Evolutionary conservation across 2,797 vertebrate species (phyloP).

Genomic region (Monodelphis domestica): DNA sequence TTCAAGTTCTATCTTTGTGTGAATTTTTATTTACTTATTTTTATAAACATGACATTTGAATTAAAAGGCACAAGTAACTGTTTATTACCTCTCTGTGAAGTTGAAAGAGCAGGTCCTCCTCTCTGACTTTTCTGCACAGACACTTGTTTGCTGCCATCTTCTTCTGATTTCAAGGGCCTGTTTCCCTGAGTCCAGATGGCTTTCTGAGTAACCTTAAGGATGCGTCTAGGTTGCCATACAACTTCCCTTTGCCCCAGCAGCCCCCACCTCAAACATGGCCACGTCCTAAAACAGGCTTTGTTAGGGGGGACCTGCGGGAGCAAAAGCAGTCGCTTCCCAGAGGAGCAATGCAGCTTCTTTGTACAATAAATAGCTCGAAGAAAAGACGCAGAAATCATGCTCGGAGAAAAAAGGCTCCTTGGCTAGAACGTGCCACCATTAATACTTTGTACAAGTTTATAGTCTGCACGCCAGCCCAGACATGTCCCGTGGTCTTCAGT

Average conservation of each 20-base stretch:
- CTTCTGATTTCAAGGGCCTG: constrained; percentile 53
- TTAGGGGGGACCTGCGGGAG: neutral
- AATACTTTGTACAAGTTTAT: neutral
- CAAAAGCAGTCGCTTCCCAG: constrained; percentile 25
- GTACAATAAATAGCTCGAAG: constrained; percentile 59
- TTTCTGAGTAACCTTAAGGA: constrained; percentile 29
- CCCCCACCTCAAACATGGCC: constrained; percentile 30
- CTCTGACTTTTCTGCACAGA: constrained; percentile 82
- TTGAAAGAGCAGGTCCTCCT: constrained; percentile 80
- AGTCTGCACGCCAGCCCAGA: neutral
- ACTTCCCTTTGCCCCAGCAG: neutral
- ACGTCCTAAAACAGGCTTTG: constrained; percentile 19
- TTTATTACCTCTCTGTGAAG: constrained; percentile 90
- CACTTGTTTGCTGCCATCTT: constrained; percentile 74
- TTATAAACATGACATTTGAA: neutral
- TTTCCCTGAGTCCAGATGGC: constrained; percentile 67
- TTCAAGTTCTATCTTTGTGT: neutral
- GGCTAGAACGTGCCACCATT: neutral
- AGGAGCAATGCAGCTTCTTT: constrained; percentile 50
- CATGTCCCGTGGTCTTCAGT: neutral
- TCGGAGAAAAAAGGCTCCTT: neutral
- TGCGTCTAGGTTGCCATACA: neutral
- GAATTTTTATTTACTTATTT: neutral
- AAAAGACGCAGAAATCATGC: constrained; percentile 65
- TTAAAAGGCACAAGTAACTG: neutral